These are phyloP conservation scores for Trimorus sp. DNA, from an alignment of 2,888 invertebrate genomes.

Conservation along the genomic window DNA sequence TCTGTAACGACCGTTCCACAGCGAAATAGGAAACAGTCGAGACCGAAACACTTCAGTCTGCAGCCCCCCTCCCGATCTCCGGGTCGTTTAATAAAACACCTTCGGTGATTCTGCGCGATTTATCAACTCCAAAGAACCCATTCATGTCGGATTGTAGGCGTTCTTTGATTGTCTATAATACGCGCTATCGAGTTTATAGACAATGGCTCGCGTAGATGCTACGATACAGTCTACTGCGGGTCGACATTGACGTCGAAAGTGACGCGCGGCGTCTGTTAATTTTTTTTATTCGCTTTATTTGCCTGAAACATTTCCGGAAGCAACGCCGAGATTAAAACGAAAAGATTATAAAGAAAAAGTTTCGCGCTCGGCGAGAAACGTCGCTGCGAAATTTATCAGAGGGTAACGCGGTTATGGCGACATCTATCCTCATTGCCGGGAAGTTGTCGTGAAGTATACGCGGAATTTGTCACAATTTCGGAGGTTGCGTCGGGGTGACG, in stretches of 20 bases:
- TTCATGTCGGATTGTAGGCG: slow-evolving; percentile 22
- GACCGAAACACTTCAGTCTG: not conserved
- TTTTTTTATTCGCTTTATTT: slow-evolving; percentile 43
- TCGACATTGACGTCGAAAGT: slow-evolving; percentile 35
- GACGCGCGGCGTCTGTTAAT: slow-evolving; percentile 26
- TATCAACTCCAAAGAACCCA: slow-evolving; percentile 4
- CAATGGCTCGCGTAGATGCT: slow-evolving; percentile 33
- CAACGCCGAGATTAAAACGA: not conserved
- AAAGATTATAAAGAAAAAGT: too few relatives aligned
- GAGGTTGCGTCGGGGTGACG: too few relatives aligned
- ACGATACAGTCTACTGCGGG: slow-evolving; percentile 15
- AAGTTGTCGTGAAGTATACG: too few relatives aligned
- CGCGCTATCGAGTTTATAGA: slow-evolving; percentile 31
- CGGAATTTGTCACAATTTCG: too few relatives aligned
- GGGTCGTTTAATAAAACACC: not conserved
- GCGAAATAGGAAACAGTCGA: not conserved
- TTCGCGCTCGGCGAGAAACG: too few relatives aligned
- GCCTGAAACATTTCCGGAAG: slow-evolving; percentile 7
- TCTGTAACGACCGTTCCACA: not conserved
- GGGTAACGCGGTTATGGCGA: too few relatives aligned
- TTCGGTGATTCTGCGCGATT: slow-evolving; percentile 1
- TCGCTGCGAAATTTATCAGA: too few relatives aligned
- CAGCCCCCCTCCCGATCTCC: not conserved
- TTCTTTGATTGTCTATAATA: slow-evolving; percentile 30
- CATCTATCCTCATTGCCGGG: too few relatives aligned